Conservation (phyloP, 2,797 vertebrate species). For the Pangasius krempfi region DNA sequence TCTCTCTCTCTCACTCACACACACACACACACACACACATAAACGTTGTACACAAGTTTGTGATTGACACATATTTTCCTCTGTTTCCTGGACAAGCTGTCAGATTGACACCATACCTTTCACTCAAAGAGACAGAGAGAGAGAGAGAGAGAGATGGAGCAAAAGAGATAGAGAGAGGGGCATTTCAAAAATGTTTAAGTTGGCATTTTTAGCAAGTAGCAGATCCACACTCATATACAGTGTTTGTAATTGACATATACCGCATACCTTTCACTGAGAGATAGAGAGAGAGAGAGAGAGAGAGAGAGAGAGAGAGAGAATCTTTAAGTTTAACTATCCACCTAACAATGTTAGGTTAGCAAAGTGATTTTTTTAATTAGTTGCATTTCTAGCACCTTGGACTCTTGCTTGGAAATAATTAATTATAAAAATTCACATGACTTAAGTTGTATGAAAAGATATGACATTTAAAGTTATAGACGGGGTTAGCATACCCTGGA, state of each 20-base stretch:
- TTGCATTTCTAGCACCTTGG: background rate
- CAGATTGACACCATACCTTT: conserved; percentile 26
- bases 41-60: background rate
- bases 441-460: background rate
- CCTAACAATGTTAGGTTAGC: background rate
- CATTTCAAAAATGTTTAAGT: conserved; percentile 11
- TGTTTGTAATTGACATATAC: background rate
- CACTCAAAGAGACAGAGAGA: background rate
- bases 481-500: background rate
- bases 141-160: background rate
- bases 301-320: background rate
- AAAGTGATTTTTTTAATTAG: background rate
- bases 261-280: background rate
- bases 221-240: background rate
- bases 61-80: conserved; percentile 9
- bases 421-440: background rate
- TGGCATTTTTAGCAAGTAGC: conserved; percentile 8
- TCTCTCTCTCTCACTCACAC: background rate
- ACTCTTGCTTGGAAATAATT: background rate
- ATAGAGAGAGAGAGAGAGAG: background rate
- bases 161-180: background rate
- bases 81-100: conserved; percentile 8
- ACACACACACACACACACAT: conserved; percentile 16
- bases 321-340: background rate
- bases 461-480: background rate